Base-by-base conservation (phyloP, 2,113 vertebrate genomes). In the Larimichthys polyactis region DNA sequence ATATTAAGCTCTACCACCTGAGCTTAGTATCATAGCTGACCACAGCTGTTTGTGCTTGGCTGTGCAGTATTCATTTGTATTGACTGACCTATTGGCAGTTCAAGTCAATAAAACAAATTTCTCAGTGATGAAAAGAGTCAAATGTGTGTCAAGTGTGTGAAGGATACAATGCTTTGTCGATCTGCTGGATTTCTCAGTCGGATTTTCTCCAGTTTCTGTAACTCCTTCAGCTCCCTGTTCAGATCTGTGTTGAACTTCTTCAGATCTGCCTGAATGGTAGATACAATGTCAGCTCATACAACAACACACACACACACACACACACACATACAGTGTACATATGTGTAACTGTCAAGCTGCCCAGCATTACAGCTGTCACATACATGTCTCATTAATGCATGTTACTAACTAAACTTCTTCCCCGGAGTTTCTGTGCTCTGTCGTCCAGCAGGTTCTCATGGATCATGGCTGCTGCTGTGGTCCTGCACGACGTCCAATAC, bases 151-250 rank as follows among this genome's bases (percentile, higher is more conserved):
- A n/a, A 1, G 4, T 6, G 0, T 48, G 4, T 43, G 49, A 91
- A 95, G 96, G 97, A 97, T 96, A 96, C 95, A 6, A 96, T 96
- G 82, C 91, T 92, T 16, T 96, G 96, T 19, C 93, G 89, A 54
- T 97, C 95, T 0, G 91, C 95, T 1, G 96, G 96, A 0, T 95
- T 95, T 74, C 82, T 95, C 85, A 95, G 92, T 40, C 94, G 84
- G 79, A 96, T 55, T 67, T 90, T 94, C 71, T 96, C 95, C 86
- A 97, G 83, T 43, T 94, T 96, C 76, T 95, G 94, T 46, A 97
- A 66, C 65, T 97, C 96, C 60, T 96, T 96, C 79, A 96, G 92
- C 86, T 97, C 96, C 1, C 89, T 92, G 55, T 90, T 96, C 51
- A 93, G 91, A 66, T 94, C 94, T 0, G n/a, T 72, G 71, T 83